These are phyloP conservation scores for Lepidochrysops patricia DNA, from an alignment of 2,888 invertebrate genomes.

Conservation along the genomic window DNA sequence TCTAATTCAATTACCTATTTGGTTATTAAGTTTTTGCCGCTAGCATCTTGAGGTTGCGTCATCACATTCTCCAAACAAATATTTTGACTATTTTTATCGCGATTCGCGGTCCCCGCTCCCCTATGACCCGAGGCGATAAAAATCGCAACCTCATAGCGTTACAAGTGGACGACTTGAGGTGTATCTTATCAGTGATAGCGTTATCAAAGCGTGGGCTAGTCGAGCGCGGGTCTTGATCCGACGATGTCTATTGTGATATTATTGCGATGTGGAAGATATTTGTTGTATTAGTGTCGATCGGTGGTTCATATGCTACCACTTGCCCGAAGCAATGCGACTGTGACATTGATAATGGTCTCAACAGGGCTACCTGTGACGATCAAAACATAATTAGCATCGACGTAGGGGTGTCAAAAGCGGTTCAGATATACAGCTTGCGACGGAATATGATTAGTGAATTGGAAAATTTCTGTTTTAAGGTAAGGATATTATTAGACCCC, in stretches of 20 bases:
- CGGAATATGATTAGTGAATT: slow-evolving; percentile 76
- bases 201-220: slow-evolving; percentile 47
- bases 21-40: too few species aligned
- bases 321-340: slow-evolving; percentile 75
- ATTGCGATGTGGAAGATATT: slow-evolving; percentile 42
- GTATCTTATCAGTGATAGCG: slow-evolving; percentile 47
- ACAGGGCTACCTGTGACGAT: slow-evolving; percentile 69
- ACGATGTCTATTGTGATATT: slow-evolving; percentile 31
- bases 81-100: not conserved
- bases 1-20: too few species aligned
- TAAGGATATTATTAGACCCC: too few species aligned
- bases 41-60: too few species aligned
- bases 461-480: slow-evolving; percentile 76
- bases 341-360: slow-evolving; percentile 63
- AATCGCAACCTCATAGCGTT: slow-evolving; percentile 16
- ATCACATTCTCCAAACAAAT: slow-evolving; percentile 32
- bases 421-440: slow-evolving; percentile 76
- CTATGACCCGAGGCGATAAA: not conserved
- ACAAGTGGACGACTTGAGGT: slow-evolving; percentile 22
- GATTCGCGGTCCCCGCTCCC: not conserved
- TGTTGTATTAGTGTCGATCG: slow-evolving; percentile 29
- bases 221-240: slow-evolving; percentile 36
- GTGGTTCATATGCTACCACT: slow-evolving; percentile 29
- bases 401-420: slow-evolving; percentile 73
- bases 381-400: slow-evolving; percentile 75